Percentiles rank a stretch among this genome's conserved stretches.
Evolutionary conservation across 1,140 invertebrate species (phyloP).

Genomic region (Procambarus virginalis): DNA sequence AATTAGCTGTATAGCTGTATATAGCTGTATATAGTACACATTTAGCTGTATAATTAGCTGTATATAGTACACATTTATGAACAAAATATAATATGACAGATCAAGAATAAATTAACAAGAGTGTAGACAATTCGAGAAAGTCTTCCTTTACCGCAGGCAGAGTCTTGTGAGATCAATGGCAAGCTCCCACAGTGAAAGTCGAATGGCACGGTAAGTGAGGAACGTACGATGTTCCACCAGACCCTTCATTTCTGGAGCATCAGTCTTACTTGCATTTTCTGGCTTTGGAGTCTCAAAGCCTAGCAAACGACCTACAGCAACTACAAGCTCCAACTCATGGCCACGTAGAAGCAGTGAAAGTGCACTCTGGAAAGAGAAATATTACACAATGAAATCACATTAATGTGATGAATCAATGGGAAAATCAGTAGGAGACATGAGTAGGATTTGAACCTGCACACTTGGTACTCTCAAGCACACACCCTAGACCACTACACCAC

Average conservation of each 20-base stretch:
- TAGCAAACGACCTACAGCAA: constrained; percentile 73
- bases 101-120: neutral
- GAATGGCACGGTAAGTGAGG: constrained; percentile 74
- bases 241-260: constrained; percentile 7
- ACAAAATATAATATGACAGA: too few relatives aligned
- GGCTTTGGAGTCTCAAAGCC: constrained; percentile 24
- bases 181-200: constrained; percentile 73
- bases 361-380: constrained; percentile 72
- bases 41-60: too few relatives aligned
- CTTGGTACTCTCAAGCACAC: too few relatives aligned
- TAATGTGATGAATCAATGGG: too few relatives aligned
- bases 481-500: too few relatives aligned
- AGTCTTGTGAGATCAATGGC: constrained; percentile 66
- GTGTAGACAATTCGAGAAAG: neutral
- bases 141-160: constrained; percentile 56
- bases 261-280: neutral
- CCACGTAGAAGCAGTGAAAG: constrained; percentile 74
- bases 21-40: too few relatives aligned
- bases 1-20: too few relatives aligned
- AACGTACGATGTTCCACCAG: constrained; percentile 72
- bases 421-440: too few relatives aligned
- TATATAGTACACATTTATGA: too few relatives aligned
- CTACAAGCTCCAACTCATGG: constrained; percentile 75
- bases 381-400: too few relatives aligned
- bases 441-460: too few relatives aligned